Base-by-base conservation (phyloP, 2,888 invertebrate genomes). In the Mesorhabditis spiculigera region DNA sequence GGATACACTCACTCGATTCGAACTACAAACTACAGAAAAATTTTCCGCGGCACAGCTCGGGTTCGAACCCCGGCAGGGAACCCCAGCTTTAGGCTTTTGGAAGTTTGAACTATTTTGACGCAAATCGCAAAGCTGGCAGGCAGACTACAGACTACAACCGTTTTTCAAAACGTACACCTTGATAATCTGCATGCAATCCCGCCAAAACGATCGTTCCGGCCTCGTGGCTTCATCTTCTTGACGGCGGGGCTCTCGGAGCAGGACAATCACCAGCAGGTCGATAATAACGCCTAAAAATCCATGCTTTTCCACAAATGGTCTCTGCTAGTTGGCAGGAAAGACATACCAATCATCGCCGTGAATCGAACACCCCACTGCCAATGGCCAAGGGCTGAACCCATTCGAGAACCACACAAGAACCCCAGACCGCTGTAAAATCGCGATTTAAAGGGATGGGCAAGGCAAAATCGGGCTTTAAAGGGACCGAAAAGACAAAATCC, bases 301-400 rank as follows among this genome's bases (percentile, higher is more conserved):
- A 3, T 3, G 28, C 28, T 28, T 1, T 28, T 28, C 28, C 28
- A 28, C 28, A 28, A 28, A 28, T 28, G 28, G 28, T 28, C 28
- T 28, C 28, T 28, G 28, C 28, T 28, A 28, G 28, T 28, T 28
- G 28, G 3, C 28, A 28, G 28, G 28, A 28, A 50, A 50, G n/a
- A 50, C 8, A 77, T 65, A n/a, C 78, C 78, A 44, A 74, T 73
- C 10, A 78, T 71, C 5, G 76, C 97, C 0, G 97, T 97, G 45
- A 97, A 92, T 78, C 89, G 81, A 5, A 98, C 90, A 0, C 94
- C 94, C 93, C 93, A 96, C 77, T 93, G 92, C 98, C 98, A 98
- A 71, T 90, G 87, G 41, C 86, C 86, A 0, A 91, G 89, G 6
- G 90, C 86, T 62, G 89, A 89, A 0, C 93, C 92, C 1, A 93